These are phyloP conservation scores for Heliconius aoede DNA, from an alignment of 2,888 invertebrate genomes.

Conservation along the genomic window DNA sequence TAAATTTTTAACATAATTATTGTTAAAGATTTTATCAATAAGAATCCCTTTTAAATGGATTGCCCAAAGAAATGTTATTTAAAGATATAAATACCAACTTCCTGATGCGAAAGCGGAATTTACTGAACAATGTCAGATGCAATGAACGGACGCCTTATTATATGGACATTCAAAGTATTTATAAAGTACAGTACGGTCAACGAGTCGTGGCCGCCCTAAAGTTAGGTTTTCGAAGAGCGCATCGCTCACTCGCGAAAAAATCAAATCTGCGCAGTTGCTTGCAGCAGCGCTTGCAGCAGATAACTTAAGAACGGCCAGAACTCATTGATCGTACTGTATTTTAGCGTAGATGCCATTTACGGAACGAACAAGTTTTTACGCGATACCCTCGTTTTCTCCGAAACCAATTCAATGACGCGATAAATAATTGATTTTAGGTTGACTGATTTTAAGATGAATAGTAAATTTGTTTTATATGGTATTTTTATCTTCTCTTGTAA, in stretches of 20 bases:
- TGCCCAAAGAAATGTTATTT: slow-evolving; percentile 1
- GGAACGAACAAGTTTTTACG: slow-evolving; percentile 15
- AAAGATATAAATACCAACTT: slow-evolving; percentile 8
- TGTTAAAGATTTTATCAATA: neutral
- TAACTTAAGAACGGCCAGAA: neutral
- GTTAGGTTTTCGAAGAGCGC: neutral
- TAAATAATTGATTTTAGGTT: slow-evolving; percentile 18
- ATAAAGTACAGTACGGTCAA: neutral
- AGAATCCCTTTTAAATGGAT: neutral
- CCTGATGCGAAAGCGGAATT: slow-evolving; percentile 29
- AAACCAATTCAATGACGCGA: slow-evolving; percentile 10
- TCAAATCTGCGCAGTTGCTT: too few relatives aligned
- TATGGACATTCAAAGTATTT: slow-evolving; percentile 22
- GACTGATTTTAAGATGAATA: neutral
- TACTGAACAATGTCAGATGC: slow-evolving; percentile 21
- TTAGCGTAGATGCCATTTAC: slow-evolving; percentile 10
- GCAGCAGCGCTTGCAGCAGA: too few relatives aligned
- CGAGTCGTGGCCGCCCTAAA: neutral
- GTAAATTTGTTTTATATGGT: neutral
- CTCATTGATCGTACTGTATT: slow-evolving; percentile 4
- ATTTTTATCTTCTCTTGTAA: neutral
- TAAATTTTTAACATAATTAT: neutral
- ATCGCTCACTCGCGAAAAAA: too few relatives aligned
- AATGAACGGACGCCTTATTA: slow-evolving; percentile 15
- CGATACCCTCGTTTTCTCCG: slow-evolving; percentile 11